phyloP scores from a whole-genome alignment of 2,113 vertebrate genomes.

The Conger conger region DNA sequence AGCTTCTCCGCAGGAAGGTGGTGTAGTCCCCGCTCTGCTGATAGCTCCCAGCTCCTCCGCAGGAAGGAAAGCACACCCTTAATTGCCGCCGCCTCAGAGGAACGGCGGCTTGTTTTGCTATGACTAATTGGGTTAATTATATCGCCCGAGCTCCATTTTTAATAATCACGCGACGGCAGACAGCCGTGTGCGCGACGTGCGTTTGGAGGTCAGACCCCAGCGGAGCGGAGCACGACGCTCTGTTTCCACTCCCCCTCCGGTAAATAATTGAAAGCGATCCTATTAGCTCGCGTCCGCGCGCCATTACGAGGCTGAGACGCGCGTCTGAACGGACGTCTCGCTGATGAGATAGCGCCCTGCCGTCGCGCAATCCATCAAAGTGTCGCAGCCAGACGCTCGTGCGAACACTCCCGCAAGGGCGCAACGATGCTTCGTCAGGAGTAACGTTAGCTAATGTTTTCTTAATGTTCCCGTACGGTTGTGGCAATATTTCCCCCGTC shows the following conservation, averaged over 20 bases:
- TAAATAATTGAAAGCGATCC: not conserved
- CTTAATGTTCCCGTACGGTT: too few species aligned
- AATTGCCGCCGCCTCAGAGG: not conserved
- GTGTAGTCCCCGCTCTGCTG: too few species aligned
- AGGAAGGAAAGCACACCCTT: not conserved
- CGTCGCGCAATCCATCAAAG: not conserved
- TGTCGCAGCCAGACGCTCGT: not conserved
- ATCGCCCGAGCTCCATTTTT: conserved; percentile 1
- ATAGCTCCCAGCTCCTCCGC: not conserved
- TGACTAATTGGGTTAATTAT: conserved; percentile 28
- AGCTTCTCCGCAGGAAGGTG: too few species aligned
- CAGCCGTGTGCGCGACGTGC: conserved; percentile 10
- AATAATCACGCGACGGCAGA: conserved; percentile 28
- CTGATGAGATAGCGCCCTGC: not conserved
- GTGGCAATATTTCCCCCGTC: too few species aligned
- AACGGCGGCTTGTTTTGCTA: not conserved
- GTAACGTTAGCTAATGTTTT: not conserved
- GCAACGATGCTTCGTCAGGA: not conserved
- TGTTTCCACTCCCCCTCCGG: not conserved
- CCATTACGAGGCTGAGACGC: not conserved
- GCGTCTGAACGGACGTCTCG: not conserved
- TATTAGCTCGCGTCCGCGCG: not conserved
- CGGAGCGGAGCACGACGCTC: not conserved
- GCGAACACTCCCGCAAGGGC: not conserved
- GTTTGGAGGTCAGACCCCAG: not conserved